Conservation (phyloP, 2,797 vertebrate genomes). For the Bucorvus abyssinicus region DNA sequence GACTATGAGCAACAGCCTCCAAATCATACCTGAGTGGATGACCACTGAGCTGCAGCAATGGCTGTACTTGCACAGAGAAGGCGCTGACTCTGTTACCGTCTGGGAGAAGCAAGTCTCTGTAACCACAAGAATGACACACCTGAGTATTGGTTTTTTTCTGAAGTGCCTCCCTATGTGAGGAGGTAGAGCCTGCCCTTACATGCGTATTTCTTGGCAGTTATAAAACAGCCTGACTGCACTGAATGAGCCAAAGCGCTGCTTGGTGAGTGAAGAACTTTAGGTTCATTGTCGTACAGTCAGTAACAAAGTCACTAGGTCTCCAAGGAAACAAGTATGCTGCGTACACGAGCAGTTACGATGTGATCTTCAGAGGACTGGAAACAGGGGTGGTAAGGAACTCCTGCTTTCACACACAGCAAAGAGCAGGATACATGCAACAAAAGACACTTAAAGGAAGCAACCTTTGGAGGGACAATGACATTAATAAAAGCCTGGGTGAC, state of each 20-base stretch:
- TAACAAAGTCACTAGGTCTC: not conserved
- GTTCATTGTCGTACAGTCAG: not conserved
- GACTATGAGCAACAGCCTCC: not conserved
- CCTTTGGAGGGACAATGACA: not conserved
- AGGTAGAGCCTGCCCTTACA: not conserved
- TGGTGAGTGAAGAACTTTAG: not conserved
- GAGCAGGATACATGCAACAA: not conserved
- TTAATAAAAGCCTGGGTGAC: not conserved
- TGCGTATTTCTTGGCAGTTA: not conserved
- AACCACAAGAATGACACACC: slow-evolving; percentile 43
- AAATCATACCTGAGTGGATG: slow-evolving; percentile 89
- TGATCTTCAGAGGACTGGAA: not conserved
- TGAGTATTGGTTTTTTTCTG: not conserved
- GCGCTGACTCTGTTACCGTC: slow-evolving; percentile 96
- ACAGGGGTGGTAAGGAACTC: not conserved
- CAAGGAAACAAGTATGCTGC: not conserved
- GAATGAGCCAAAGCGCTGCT: not conserved
- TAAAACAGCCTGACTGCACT: not conserved
- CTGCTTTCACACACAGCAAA: not conserved
- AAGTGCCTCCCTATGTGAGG: not conserved
- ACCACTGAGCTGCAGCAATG: slow-evolving; percentile 99
- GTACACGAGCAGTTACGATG: not conserved
- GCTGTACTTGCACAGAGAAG: slow-evolving; percentile 98
- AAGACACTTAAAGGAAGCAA: not conserved
- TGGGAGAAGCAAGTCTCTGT: slow-evolving; percentile 91